Evolutionary conservation across 2,888 invertebrate genomes (phyloP).

Genomic region (Sericinus montela): DNA sequence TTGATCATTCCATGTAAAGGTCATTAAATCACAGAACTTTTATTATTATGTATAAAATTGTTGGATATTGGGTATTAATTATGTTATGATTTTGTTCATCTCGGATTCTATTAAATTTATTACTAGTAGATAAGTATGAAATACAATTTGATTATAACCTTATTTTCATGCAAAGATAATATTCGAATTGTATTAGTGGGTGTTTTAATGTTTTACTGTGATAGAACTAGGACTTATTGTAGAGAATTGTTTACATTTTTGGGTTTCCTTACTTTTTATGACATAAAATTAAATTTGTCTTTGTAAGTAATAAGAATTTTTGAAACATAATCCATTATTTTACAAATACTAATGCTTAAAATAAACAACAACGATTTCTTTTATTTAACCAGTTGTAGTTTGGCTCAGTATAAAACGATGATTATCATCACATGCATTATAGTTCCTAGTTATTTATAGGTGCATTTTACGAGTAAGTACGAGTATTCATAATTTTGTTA

Average conservation of each 20-base stretch:
- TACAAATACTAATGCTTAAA: neutral
- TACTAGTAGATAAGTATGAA: constrained; percentile 2
- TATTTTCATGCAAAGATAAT: constrained; percentile 15
- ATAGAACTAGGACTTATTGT: constrained; percentile 65
- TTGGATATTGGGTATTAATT: constrained; percentile 14
- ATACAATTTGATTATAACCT: constrained; percentile 19
- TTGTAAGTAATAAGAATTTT: constrained; percentile 1
- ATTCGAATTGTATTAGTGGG: constrained; percentile 30
- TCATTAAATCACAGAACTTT: constrained; percentile 17
- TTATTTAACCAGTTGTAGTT: neutral
- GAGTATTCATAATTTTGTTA: constrained; percentile 32
- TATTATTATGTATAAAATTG: constrained; percentile 19
- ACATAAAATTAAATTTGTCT: constrained; percentile 7
- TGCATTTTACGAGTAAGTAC: constrained; percentile 63
- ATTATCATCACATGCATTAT: constrained; percentile 32
- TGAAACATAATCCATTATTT: neutral
- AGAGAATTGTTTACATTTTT: constrained; percentile 25
- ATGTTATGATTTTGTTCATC: constrained; percentile 17
- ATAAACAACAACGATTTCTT: neutral
- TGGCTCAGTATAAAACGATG: neutral
- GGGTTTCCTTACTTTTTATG: constrained; percentile 15
- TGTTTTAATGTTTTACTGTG: constrained; percentile 73
- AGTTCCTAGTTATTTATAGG: constrained; percentile 70
- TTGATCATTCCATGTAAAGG: constrained; percentile 52
- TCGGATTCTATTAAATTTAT: constrained; percentile 12